A percentile compares a stretch with the other conserved stretches of the same genome.
Evolutionary conservation across 2,888 invertebrate genomes (phyloP).

Genomic region (Drosophila colorata): DNA sequence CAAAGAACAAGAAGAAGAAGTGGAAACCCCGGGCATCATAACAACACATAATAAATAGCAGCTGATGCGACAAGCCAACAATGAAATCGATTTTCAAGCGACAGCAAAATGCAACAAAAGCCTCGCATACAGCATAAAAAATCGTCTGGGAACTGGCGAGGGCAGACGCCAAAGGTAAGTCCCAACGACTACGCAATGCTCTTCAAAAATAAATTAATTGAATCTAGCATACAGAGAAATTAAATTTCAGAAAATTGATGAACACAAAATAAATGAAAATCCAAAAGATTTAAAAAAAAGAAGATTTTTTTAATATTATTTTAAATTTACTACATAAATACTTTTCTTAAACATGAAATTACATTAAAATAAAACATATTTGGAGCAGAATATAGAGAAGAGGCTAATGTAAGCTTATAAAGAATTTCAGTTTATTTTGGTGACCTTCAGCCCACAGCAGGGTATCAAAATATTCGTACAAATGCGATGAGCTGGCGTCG

Average conservation of each 20-base stretch:
- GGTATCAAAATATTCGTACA: constrained; percentile 28
- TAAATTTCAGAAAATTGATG: too few relatives aligned
- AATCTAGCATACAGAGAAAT: too few relatives aligned
- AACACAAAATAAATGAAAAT: too few relatives aligned
- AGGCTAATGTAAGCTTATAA: too few relatives aligned
- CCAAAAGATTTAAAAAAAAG: too few relatives aligned
- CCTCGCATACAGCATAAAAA: constrained; percentile 34
- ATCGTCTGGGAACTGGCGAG: constrained; percentile 10
- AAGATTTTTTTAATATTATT: too few relatives aligned
- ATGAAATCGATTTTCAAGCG: constrained; percentile 62
- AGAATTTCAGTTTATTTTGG: too few relatives aligned
- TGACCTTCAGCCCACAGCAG: constrained; percentile 2
- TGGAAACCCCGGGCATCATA: constrained; percentile 36
- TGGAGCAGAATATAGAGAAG: too few relatives aligned
- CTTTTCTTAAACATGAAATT: too few relatives aligned
- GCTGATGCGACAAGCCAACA: constrained; percentile 61
- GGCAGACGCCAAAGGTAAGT: neutral
- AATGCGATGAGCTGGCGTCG: constrained; percentile 2
- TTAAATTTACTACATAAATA: too few relatives aligned
- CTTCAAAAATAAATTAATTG: neutral
- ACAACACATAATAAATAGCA: constrained; percentile 67
- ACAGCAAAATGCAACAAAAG: constrained; percentile 51
- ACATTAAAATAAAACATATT: too few relatives aligned
- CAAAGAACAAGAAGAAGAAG: neutral
- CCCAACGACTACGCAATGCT: constrained; percentile 12